Evolutionary conservation across 1,140 invertebrate genomes (phyloP), one percentile per base, ranked within the genome.

Genomic region (Ostrea edulis): DNA sequence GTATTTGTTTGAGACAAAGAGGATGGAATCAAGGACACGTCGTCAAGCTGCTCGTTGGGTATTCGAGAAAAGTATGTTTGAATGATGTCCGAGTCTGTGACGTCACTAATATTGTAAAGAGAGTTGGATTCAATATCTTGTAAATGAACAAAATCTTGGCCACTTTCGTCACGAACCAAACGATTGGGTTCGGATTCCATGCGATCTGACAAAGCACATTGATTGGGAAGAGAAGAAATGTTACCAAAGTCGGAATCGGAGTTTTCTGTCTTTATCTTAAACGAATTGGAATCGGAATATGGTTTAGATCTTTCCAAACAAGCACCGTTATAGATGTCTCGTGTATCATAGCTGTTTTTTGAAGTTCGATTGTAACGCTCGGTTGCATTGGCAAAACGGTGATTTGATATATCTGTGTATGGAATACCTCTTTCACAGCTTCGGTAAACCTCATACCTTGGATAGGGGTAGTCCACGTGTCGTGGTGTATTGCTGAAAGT

Each of bases 41-140:
- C 20, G 25, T 84, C 22, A 14, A 22, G n/a, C 14, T 84, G 54
- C 35, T 89, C 89, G 8, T 86, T 71, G 0, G 82, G 62, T n/a
- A 81, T 77, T 35, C 86, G 83, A 14, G 89, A 86, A 22, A 89
- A 51, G 44, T 83, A 85, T 5, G 86, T 85, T 55, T 87, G 89
- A 55, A 89, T 81, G 0, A 85, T 55, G 17, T 88, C 87, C 12
- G 84, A 35, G 17, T 82, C 81, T 44, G 62, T 85, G 12, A 55
- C 62, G 29, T 88, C 77, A 55, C 20, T 68, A 0, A 25, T 51
- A 54, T 51, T 86, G 35, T 86, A 65, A 52, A 53, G 85, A 22
- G 44, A 22, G 53, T 53, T 86, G 1, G 85, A 71, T 14, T 86
- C 85, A 17, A 86, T 25, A 44, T 44, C 65, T 55, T 86, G 85